Base-by-base conservation (phyloP, 2,888 invertebrate genomes). In the Plagodis dolabraria region DNA sequence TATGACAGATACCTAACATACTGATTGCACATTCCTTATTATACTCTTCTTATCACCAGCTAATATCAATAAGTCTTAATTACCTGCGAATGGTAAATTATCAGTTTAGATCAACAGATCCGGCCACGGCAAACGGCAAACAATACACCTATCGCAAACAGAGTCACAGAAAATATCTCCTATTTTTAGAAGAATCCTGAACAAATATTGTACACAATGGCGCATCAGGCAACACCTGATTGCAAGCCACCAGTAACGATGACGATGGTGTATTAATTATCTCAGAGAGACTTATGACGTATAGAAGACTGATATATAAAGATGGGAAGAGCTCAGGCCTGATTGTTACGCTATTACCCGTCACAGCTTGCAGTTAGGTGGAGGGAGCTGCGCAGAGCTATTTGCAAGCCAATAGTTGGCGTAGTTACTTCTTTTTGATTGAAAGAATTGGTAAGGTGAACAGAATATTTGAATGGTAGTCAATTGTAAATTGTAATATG, bases 241-340 rank as follows among this genome's bases (percentile, higher is more conserved):
- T 47, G 59, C 49, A 46, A 35, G 42, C 55, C 53, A 62, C 55
- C 53, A 53, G 66, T 68, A 66, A 68, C 35, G 64, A 51, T 68
- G 68, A 66, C 68, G 61, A 9, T 51, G 55, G 53, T 50, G 43
- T 51, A 51, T 45, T 47, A 36, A 60, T 60, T 64, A 68, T 68
- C 68, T 64, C 47, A 50, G 38, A 53, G 53, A 53, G 36, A 53
- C 22, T 53, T 54, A 51, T 66, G 68, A 68, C 66, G 64, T 67
- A 0, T 1, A 6, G 5, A 11, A 48, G 36, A 33, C 7, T 35
- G 33, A 55, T 68, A 68, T 68, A 68, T 61, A 68, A 67, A 43
- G 52, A 35, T 12, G 40, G 49, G 47, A 43, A 57, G 51, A 22
- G 46, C n/a, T 50, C n/a, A n/a, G 33, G 11, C 43, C 22, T 50